Conservation (phyloP, 1,140 invertebrate genomes). For the Caenorhabditis brenneri region DNA sequence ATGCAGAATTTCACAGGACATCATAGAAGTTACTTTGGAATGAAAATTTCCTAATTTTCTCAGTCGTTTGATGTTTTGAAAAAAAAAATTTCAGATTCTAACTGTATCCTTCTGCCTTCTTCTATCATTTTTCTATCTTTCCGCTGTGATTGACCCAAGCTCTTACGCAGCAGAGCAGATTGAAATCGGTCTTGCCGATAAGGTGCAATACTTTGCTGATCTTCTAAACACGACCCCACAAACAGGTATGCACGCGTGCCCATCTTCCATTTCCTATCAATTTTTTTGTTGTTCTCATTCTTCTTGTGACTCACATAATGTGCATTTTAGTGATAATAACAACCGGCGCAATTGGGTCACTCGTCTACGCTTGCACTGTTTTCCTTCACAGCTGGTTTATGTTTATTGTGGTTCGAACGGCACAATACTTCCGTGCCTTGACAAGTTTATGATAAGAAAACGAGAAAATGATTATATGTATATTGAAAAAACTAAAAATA, state of each 20-base stretch:
- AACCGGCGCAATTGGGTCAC: not conserved
- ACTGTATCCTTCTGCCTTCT: conserved; percentile 49
- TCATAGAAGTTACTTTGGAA: too few relatives aligned
- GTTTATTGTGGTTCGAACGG: conserved; percentile 49
- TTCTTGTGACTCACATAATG: not conserved
- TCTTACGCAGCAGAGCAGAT: conserved; percentile 50
- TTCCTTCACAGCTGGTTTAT: conserved; percentile 53
- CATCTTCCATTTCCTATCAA: not conserved
- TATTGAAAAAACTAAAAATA: not conserved
- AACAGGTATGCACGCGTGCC: conserved; percentile 1
- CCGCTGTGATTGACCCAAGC: conserved; percentile 38
- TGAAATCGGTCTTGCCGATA: conserved; percentile 45
- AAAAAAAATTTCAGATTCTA: conserved; percentile 45
- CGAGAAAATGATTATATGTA: not conserved
- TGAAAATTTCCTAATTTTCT: not conserved
- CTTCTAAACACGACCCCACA: not conserved
- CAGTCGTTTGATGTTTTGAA: not conserved
- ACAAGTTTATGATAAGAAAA: not conserved
- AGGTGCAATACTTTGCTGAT: conserved; percentile 43
- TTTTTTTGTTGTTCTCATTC: not conserved
- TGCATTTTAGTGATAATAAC: conserved; percentile 10
- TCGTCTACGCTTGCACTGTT: conserved; percentile 28
- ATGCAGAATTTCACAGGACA: too few relatives aligned
- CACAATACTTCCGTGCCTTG: conserved; percentile 71
- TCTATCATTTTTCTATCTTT: conserved; percentile 43